Percentiles rank a stretch among this genome's conserved stretches.
Conservation (phyloP, 1,140 invertebrate genomes). For the Steinernema feltiae region DNA sequence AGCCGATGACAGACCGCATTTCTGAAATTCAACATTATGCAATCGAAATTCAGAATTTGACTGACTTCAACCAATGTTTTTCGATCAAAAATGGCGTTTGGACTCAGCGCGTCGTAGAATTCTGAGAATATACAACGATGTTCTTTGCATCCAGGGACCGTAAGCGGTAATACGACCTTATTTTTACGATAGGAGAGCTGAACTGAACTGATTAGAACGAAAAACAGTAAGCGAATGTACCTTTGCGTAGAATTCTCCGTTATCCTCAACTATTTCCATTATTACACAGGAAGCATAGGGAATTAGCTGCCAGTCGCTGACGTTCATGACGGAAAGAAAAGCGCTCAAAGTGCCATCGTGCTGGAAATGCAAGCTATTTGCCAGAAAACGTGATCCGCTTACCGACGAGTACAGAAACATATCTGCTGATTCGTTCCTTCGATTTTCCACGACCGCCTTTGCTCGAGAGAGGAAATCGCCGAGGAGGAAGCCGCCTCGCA, state of each 20-base stretch:
- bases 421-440: neutral
- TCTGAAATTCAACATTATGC: neutral
- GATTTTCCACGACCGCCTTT: neutral
- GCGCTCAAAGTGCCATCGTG: constrained; percentile 9
- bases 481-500: constrained; percentile 8
- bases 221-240: neutral
- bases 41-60: neutral
- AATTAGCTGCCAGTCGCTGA: neutral
- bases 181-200: neutral
- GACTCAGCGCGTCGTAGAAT: neutral
- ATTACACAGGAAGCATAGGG: constrained; percentile 19
- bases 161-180: neutral
- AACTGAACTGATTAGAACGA: neutral
- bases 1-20: too few relatives aligned
- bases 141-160: neutral
- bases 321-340: neutral
- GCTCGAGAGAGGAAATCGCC: neutral
- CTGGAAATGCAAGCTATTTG: too few relatives aligned
- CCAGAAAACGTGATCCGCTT: neutral
- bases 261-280: constrained; percentile 13
- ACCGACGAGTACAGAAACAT: constrained; percentile 13
- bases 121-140: neutral
- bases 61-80: neutral
- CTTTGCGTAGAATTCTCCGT: constrained; percentile 1
- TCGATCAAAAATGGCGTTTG: neutral